Evolutionary conservation across 1,140 invertebrate species (phyloP), one percentile per base, ranked within the genome.

Genomic region (Scaptomyza pallida): DNA sequence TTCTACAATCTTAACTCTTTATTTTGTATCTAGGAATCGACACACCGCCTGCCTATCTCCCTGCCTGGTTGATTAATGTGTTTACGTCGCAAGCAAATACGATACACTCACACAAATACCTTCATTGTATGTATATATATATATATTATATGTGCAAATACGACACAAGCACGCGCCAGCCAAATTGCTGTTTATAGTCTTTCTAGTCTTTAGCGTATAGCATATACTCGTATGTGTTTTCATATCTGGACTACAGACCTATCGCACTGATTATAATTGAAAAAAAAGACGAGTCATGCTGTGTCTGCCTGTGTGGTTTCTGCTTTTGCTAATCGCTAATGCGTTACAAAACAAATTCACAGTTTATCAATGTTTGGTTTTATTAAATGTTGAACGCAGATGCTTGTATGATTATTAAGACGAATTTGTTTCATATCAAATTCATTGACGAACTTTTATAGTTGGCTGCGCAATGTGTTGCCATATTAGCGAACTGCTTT

Each of bases 41-140:
- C 9, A 12, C 30, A 35, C 33, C 12, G 2, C 1, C 33, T 35
- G 33, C n/a, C 21, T 12, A 47, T 8, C 51, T 44, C n/a, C 40
- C n/a, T n/a, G n/a, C n/a, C n/a, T 35, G 15, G 21, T 56, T 75
- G 71, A 75, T 75, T 60, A 75, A 82, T 72, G 26, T 82, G 65
- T 70, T 78, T 82, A 63, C 26, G 2, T 30, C 9, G 26, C 26
- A 8, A 30, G 2, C 26, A 1, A 30, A 8, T 8, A 30, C 26
- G 6, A 54, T 37, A 63, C 23, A 23, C n/a, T n/a, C n/a, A n/a
- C n/a, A n/a, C n/a, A n/a, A n/a, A n/a, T n/a, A n/a, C n/a, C n/a
- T n/a, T n/a, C n/a, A n/a, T n/a, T n/a, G n/a, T n/a, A n/a, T n/a
- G n/a, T n/a, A n/a, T n/a, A n/a, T n/a, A n/a, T n/a, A n/a, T n/a